These are phyloP conservation scores for Cheirogaleus major DNA, from an alignment of 2,797 vertebrate species.

Conservation along the genomic window DNA sequence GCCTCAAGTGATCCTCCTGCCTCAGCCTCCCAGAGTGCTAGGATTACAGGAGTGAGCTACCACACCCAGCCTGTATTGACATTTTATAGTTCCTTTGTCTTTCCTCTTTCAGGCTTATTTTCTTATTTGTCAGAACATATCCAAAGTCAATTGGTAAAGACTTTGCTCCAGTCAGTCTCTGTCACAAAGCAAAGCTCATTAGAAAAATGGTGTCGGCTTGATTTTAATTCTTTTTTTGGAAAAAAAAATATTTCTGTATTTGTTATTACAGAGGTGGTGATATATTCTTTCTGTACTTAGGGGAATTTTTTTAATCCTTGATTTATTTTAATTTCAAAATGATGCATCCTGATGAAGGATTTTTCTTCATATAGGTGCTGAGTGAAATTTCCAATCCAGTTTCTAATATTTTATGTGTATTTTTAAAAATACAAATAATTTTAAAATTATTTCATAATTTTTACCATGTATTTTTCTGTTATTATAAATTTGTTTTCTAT, in stretches of 20 bases:
- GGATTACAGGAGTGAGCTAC: too few species aligned
- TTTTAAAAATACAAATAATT: neutral
- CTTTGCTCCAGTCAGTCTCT: neutral
- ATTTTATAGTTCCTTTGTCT: neutral
- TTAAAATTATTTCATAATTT: neutral
- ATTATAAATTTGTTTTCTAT: neutral
- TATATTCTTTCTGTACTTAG: neutral
- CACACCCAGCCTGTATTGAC: too few species aligned
- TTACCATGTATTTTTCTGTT: neutral
- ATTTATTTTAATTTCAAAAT: slow-evolving; percentile 26
- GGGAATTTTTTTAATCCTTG: neutral
- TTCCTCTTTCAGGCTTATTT: neutral
- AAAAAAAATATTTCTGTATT: neutral
- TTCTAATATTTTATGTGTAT: neutral
- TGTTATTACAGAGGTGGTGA: neutral
- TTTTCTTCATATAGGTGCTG: neutral
- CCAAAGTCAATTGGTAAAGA: neutral
- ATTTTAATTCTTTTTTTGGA: neutral
- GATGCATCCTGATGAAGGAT: neutral
- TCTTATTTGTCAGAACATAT: neutral
- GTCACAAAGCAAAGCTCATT: neutral
- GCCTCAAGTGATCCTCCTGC: too few species aligned
- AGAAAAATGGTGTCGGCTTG: neutral
- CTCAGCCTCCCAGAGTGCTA: too few species aligned
- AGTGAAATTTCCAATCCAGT: neutral